phyloP scores from a whole-genome alignment of 1,140 invertebrate species.

The Trichoplusia ni region DNA sequence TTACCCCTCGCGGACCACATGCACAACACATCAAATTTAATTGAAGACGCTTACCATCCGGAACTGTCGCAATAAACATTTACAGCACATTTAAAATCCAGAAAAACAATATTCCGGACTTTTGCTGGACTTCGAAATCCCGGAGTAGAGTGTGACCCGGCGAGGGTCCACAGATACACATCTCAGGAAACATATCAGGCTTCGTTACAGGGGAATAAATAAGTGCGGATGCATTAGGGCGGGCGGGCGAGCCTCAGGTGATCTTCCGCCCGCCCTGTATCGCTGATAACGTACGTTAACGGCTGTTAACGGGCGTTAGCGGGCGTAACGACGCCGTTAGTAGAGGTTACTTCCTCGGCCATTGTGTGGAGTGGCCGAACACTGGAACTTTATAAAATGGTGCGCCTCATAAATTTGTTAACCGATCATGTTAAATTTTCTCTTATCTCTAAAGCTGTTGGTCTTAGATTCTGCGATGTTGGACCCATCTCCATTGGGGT shows the following conservation, averaged over 20 bases:
- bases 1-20: too few relatives aligned
- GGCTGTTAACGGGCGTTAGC: conserved; percentile 62
- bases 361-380: conserved; percentile 35
- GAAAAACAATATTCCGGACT: conserved; percentile 24
- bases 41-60: conserved; percentile 18
- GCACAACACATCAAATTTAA: conserved; percentile 18
- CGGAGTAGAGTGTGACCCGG: background rate
- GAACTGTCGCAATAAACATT: conserved; percentile 26
- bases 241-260: conserved; percentile 64
- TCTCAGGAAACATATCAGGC: conserved; percentile 64
- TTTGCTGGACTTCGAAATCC: background rate
- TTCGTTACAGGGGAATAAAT: conserved; percentile 58
- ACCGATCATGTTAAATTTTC: conserved; percentile 18
- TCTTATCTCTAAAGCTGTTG: conserved; percentile 9
- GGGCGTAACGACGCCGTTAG: conserved; percentile 42
- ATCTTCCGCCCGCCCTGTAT: conserved; percentile 71
- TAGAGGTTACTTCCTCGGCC: conserved; percentile 38
- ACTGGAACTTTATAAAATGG: conserved; percentile 36
- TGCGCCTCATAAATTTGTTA: conserved; percentile 37
- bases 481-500: too few relatives aligned
- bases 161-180: conserved; percentile 35
- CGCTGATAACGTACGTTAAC: conserved; percentile 53
- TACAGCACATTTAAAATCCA: conserved; percentile 30
- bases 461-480: background rate
- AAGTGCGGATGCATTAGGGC: conserved; percentile 73